Evolutionary conservation across 2,113 vertebrate genomes (phyloP).

Genomic region (Galbula dea): DNA sequence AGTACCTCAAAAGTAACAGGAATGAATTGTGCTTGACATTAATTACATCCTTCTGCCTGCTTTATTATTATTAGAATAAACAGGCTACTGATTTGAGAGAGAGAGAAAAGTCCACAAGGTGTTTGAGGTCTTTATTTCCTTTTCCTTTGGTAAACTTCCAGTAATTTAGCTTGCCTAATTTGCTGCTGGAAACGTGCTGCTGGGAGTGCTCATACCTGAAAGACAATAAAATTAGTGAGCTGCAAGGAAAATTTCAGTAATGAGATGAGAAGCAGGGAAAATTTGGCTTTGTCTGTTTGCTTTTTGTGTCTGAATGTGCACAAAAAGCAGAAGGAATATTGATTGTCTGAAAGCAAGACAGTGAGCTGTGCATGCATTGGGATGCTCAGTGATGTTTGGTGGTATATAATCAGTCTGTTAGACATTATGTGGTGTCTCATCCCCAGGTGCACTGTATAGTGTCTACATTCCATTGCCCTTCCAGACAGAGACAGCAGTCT

Average conservation of each 20-base stretch:
- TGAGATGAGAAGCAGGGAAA: not conserved
- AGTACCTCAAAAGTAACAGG: conserved; percentile 39
- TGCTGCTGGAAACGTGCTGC: conserved; percentile 48
- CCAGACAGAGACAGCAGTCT: not conserved
- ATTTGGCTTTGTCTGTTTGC: not conserved
- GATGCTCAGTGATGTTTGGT: not conserved
- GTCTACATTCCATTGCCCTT: not conserved
- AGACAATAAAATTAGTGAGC: conserved; percentile 1
- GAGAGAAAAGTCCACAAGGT: conserved; percentile 32
- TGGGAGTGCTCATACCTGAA: conserved; percentile 7
- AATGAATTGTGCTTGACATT: conserved; percentile 53
- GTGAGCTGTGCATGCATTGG: not conserved
- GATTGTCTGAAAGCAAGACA: not conserved
- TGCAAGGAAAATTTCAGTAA: conserved; percentile 14
- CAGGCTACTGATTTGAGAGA: conserved; percentile 48
- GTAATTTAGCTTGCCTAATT: conserved; percentile 50
- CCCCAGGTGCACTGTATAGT: not conserved
- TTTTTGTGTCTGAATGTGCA: not conserved
- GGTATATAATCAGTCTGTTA: not conserved
- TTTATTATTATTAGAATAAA: conserved; percentile 65
- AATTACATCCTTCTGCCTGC: conserved; percentile 57
- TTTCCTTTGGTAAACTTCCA: conserved; percentile 59
- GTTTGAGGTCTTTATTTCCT: conserved; percentile 61
- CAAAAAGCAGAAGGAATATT: not conserved
- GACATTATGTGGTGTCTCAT: fast-evolving